A percentile compares a stretch with the other conserved stretches of the same genome.
Evolutionary conservation across 2,797 vertebrate genomes (phyloP).

Genomic region (Pipistrellus pipistrellus): DNA sequence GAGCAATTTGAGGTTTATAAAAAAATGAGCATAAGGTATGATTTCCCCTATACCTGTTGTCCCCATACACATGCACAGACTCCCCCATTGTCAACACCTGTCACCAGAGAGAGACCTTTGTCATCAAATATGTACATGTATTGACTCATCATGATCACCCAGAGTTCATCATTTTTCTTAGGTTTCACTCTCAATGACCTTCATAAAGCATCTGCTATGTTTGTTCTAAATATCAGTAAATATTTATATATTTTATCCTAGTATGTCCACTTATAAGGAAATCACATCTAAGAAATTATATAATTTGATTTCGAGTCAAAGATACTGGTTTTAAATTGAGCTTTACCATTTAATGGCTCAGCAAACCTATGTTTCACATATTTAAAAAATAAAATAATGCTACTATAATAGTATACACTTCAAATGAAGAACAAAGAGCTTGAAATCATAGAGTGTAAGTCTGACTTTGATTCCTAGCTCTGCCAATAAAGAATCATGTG

Average conservation of each 20-base stretch:
- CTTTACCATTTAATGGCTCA: neutral
- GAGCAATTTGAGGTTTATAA: neutral
- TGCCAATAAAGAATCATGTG: neutral
- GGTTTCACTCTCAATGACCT: neutral
- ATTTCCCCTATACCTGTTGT: neutral
- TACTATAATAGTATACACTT: neutral
- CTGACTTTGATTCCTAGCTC: neutral
- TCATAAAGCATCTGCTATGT: neutral
- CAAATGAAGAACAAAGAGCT: neutral
- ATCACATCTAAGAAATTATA: neutral
- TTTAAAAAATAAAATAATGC: neutral
- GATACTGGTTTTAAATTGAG: neutral
- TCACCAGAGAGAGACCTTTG: neutral
- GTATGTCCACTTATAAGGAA: neutral
- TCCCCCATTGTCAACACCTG: neutral
- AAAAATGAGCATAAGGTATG: neutral
- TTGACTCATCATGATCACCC: no score
- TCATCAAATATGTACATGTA: neutral
- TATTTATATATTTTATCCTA: neutral
- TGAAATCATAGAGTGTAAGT: neutral
- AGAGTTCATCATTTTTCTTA: neutral
- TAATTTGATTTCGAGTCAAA: conserved; percentile 17
- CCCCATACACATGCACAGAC: neutral
- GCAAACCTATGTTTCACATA: neutral
- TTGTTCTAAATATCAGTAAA: neutral